Evolutionary conservation across 2,888 invertebrate species (phyloP).

Genomic region (Mamestra brassicae): DNA sequence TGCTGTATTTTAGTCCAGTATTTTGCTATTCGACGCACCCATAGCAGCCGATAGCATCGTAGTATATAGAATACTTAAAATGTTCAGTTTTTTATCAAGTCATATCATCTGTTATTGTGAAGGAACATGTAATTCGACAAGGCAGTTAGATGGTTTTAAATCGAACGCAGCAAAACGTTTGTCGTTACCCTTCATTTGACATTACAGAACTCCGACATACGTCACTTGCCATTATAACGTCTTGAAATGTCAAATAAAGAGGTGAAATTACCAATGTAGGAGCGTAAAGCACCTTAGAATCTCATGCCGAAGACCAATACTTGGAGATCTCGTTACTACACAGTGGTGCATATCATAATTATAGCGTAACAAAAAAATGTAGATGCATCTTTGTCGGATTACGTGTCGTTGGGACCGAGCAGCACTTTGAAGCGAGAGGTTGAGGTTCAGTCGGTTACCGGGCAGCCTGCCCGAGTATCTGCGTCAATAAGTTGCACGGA

Average conservation of each 20-base stretch:
- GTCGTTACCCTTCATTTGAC: conserved; percentile 30
- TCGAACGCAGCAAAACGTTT: background rate
- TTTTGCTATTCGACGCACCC: conserved; percentile 11
- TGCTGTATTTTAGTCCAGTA: conserved; percentile 10
- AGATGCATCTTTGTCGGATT: conserved; percentile 30
- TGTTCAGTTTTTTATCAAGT: conserved; percentile 23
- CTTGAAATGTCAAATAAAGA: conserved; percentile 42
- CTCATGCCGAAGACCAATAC: conserved; percentile 29
- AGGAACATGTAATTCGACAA: conserved; percentile 32
- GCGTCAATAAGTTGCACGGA: conserved; percentile 36
- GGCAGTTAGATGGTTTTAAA: conserved; percentile 3
- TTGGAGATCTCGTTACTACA: conserved; percentile 14
- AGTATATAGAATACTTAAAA: conserved; percentile 17
- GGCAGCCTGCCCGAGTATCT: conserved; percentile 20
- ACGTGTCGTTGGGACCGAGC: conserved; percentile 41
- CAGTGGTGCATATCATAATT: conserved; percentile 39
- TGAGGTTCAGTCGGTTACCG: conserved; percentile 53
- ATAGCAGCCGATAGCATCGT: conserved; percentile 24
- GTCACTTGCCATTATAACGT: conserved; percentile 61
- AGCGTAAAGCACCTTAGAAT: conserved; percentile 35
- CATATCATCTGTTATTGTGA: conserved; percentile 19
- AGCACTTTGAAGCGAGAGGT: conserved; percentile 36
- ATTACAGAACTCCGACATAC: conserved; percentile 37
- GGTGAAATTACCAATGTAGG: background rate
- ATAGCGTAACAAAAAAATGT: conserved; percentile 11